Percentiles rank a stretch among this genome's conserved stretches.
Conservation (phyloP, 1,140 invertebrate genomes). For the Pollicipes pollicipes region DNA sequence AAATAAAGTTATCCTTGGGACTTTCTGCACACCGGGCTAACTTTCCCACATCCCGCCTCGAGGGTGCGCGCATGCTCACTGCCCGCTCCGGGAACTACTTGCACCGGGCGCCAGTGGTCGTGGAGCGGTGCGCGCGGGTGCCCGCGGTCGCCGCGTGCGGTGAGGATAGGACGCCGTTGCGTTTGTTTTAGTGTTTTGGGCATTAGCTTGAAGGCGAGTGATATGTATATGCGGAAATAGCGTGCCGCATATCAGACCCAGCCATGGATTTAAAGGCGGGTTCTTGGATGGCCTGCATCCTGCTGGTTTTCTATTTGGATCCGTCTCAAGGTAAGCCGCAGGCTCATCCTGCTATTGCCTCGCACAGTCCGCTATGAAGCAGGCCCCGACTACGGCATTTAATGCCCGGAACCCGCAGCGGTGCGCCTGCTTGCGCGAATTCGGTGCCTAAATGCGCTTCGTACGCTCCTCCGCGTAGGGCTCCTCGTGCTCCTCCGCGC, state of each 20-base stretch:
- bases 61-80: neutral
- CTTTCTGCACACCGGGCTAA: too few relatives aligned
- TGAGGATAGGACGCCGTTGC: neutral
- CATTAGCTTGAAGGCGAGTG: neutral
- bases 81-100: neutral
- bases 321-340: neutral
- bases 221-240: constrained; percentile 2
- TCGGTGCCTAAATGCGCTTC: too few relatives aligned
- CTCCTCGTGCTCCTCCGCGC: too few relatives aligned
- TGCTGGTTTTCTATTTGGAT: neutral
- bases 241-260: neutral
- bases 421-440: too few relatives aligned
- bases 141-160: too few relatives aligned
- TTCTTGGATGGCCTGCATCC: neutral
- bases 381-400: too few relatives aligned
- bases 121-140: neutral
- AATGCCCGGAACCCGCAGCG: too few relatives aligned
- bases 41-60: neutral
- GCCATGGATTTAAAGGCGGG: neutral
- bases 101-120: neutral
- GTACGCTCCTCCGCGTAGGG: too few relatives aligned
- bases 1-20: too few relatives aligned
- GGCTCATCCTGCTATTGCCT: too few relatives aligned
- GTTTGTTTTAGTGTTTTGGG: neutral
- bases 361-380: too few relatives aligned